Conservation (phyloP, 2,113 vertebrate genomes). For the Prolemur simus region DNA sequence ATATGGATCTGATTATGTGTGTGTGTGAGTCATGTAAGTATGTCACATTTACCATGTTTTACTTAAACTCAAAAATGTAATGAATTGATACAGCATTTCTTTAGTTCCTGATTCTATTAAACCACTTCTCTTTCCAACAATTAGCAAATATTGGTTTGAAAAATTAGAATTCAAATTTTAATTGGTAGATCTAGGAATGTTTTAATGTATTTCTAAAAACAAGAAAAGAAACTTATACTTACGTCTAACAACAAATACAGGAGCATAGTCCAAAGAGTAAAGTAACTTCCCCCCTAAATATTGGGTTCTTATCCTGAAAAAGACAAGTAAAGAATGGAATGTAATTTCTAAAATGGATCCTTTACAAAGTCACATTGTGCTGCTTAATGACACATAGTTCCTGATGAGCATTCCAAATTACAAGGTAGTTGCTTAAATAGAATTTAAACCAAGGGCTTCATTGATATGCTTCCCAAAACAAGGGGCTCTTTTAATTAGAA, state of each 20-base stretch:
- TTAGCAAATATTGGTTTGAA: not conserved
- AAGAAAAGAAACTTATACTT: not conserved
- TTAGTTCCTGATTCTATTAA: not conserved
- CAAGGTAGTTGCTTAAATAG: conserved; percentile 67
- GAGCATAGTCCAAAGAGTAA: conserved; percentile 29
- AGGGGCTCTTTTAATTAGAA: conserved; percentile 75
- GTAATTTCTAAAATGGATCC: conserved; percentile 71
- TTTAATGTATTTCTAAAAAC: not conserved
- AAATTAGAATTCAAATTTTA: not conserved
- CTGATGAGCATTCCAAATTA: conserved; percentile 78
- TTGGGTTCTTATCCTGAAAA: conserved; percentile 32
- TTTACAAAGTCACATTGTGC: conserved; percentile 75
- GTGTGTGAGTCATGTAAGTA: not conserved
- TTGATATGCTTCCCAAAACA: conserved; percentile 75
- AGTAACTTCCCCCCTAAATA: conserved; percentile 23
- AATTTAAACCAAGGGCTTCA: conserved; percentile 73
- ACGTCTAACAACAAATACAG: conserved; percentile 1
- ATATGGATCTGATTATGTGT: not conserved
- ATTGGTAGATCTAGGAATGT: not conserved
- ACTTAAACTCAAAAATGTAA: not conserved
- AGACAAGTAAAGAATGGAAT: conserved; percentile 66
- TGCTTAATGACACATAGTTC: conserved; percentile 72
- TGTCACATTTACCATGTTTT: not conserved
- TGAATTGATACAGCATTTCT: not conserved
- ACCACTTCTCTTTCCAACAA: not conserved